Conservation (phyloP, 2,888 invertebrate genomes). For the Dynastes grantii region DNA sequence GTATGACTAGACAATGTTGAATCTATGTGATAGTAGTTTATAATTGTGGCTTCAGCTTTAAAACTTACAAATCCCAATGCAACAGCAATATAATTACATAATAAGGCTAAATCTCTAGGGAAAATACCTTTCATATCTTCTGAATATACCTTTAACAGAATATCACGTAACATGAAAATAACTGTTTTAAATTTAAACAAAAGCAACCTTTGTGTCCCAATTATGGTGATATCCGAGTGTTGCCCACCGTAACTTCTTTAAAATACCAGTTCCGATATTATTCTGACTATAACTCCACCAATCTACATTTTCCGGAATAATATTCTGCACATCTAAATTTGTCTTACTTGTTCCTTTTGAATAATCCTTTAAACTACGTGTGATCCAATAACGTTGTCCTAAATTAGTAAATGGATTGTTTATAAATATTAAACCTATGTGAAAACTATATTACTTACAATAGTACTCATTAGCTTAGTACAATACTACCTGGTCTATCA, state of each 20-base stretch:
- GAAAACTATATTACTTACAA: conserved; percentile 35
- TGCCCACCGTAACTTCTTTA: conserved; percentile 87
- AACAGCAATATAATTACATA: conserved; percentile 78
- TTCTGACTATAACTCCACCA: conserved; percentile 77
- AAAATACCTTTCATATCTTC: conserved; percentile 80
- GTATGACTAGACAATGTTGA: conserved; percentile 95
- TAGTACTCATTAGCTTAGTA: not conserved
- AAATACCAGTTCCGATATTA: conserved; percentile 60
- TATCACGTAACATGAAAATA: not conserved
- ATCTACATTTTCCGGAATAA: conserved; percentile 69
- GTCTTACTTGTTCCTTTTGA: conserved; percentile 81
- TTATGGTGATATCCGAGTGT: conserved; percentile 98
- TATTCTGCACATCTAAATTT: conserved; percentile 76
- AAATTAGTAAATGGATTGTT: conserved; percentile 85
- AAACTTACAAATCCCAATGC: conserved; percentile 76
- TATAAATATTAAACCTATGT: conserved; percentile 83
- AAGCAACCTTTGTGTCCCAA: conserved; percentile 91
- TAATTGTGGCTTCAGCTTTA: conserved; percentile 92
- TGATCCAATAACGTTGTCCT: conserved; percentile 90
- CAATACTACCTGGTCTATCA: conserved; percentile 74
- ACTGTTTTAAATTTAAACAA: not conserved
- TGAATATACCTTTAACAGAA: conserved; percentile 75
- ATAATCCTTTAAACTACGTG: conserved; percentile 84
- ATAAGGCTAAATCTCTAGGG: conserved; percentile 80
- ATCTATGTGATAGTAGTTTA: conserved; percentile 96